A percentile compares a stretch with the other conserved stretches of the same genome.
Evolutionary conservation across 2,888 invertebrate species (phyloP).

Genomic region (Tenodera sinensis): DNA sequence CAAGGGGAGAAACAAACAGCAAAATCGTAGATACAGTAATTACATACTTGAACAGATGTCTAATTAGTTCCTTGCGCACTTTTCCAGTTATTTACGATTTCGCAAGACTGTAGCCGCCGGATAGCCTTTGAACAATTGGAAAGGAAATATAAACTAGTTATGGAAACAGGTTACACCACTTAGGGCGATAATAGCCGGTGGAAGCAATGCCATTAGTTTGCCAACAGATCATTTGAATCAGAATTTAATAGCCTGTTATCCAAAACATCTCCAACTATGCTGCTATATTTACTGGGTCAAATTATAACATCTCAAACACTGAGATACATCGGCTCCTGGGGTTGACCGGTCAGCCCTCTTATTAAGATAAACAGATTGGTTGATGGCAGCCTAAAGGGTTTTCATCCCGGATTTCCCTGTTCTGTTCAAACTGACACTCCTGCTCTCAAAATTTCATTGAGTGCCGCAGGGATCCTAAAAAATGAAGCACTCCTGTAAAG

Average conservation of each 20-base stretch:
- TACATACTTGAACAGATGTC: background rate
- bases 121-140: background rate
- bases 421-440: too few species aligned
- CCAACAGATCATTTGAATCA: background rate
- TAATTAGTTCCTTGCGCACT: background rate
- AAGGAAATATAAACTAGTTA: background rate
- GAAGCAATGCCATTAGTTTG: background rate
- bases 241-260: background rate
- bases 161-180: background rate
- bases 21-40: background rate
- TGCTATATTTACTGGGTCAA: too few species aligned
- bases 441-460: too few species aligned
- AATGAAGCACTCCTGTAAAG: too few species aligned
- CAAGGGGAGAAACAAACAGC: background rate
- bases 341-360: too few species aligned
- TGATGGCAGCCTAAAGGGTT: too few species aligned
- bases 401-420: too few species aligned
- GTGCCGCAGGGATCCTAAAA: too few species aligned
- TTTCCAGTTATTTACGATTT: background rate
- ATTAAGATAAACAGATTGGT: too few species aligned
- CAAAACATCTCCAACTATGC: too few species aligned
- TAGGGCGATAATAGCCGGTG: background rate
- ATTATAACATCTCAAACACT: too few species aligned
- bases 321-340: too few species aligned
- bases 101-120: background rate